Evolutionary conservation across 2,113 vertebrate species (phyloP).

Genomic region (Sceloporus tristichus): DNA sequence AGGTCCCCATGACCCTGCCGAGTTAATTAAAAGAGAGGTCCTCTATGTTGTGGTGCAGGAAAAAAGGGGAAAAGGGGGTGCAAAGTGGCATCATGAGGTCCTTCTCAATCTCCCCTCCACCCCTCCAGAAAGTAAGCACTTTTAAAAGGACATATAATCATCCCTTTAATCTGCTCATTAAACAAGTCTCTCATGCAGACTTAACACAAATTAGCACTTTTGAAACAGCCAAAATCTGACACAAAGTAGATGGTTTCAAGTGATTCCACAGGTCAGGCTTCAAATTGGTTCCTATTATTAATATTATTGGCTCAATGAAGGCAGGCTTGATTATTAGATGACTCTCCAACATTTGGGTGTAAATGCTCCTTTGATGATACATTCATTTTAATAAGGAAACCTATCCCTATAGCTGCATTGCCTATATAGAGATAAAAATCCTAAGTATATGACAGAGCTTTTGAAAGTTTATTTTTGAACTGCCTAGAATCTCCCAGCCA

Average conservation of each 20-base stretch:
- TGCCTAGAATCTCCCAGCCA: too few relatives aligned
- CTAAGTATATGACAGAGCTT: too few relatives aligned
- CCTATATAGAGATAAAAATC: too few relatives aligned
- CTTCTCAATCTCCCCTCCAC: neutral
- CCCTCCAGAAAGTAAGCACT: constrained; percentile 61
- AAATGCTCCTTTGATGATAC: constrained; percentile 50
- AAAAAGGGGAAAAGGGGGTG: neutral
- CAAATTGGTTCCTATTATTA: constrained; percentile 56
- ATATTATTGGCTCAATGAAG: constrained; percentile 68
- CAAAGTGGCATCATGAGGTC: constrained; percentile 73
- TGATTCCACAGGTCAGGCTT: constrained; percentile 71
- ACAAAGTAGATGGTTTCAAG: constrained; percentile 74
- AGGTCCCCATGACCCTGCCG: constrained; percentile 80
- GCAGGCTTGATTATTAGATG: constrained; percentile 63
- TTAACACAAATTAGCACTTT: constrained; percentile 85
- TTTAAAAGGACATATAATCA: constrained; percentile 78
- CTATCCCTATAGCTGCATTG: too few relatives aligned
- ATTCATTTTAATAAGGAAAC: constrained; percentile 4
- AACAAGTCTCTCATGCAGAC: constrained; percentile 85
- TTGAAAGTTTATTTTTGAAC: too few relatives aligned
- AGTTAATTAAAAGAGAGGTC: constrained; percentile 81
- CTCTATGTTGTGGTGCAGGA: constrained; percentile 78
- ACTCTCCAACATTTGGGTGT: neutral
- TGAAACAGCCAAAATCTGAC: constrained; percentile 77
- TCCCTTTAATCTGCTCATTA: constrained; percentile 85